These are phyloP conservation scores for Catocala fraxini DNA, from an alignment of 2,888 invertebrate species.

Conservation along the genomic window DNA sequence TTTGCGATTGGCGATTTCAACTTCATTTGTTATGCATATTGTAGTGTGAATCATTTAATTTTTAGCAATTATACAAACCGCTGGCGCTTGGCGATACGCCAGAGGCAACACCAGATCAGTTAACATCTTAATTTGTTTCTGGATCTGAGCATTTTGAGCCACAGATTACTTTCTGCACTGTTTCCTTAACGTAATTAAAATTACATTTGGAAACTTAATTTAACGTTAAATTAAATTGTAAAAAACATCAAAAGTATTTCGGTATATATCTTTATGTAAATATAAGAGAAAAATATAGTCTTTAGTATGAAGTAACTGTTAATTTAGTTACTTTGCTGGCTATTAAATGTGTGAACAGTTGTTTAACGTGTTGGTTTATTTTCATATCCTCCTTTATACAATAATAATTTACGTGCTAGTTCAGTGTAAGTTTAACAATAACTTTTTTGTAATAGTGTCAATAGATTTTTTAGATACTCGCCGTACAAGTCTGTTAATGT, in stretches of 20 bases:
- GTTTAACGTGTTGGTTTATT: background rate
- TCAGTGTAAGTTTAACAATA: too few relatives aligned
- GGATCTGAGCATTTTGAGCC: slow-evolving; percentile 5
- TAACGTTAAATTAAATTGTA: slow-evolving; percentile 20
- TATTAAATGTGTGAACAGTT: background rate
- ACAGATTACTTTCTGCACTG: slow-evolving; percentile 41
- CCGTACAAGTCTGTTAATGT: too few relatives aligned
- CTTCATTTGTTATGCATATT: background rate
- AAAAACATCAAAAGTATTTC: background rate
- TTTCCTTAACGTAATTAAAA: slow-evolving; percentile 40
- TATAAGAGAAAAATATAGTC: background rate
- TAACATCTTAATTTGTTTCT: slow-evolving; percentile 28
- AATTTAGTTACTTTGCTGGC: background rate
- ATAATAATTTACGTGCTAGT: too few relatives aligned
- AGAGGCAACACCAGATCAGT: slow-evolving; percentile 20
- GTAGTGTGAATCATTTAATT: background rate
- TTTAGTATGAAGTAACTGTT: slow-evolving; percentile 1
- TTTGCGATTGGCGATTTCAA: too few relatives aligned
- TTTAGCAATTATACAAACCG: slow-evolving; percentile 10
- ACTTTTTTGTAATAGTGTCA: too few relatives aligned
- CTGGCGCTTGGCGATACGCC: slow-evolving; percentile 10
- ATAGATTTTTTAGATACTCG: too few relatives aligned
- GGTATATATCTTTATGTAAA: background rate
- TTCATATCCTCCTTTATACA: background rate
- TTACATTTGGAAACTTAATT: slow-evolving; percentile 35